These are phyloP conservation scores for Gambusia affinis DNA, from an alignment of 2,113 vertebrate species.

Conservation along the genomic window DNA sequence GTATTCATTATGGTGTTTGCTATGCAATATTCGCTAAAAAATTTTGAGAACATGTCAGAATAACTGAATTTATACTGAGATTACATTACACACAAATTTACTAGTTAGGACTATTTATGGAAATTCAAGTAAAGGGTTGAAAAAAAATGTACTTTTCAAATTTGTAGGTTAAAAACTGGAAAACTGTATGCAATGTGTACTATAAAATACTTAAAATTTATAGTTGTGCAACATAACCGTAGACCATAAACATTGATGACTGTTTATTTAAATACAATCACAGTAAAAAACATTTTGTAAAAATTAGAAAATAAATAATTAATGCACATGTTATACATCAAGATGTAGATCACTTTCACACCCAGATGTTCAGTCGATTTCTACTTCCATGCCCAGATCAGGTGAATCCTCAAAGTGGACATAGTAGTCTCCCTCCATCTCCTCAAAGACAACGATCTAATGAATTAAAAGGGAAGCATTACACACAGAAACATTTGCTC, in stretches of 20 bases:
- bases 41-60: too few relatives aligned
- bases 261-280: neutral
- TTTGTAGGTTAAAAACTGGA: too few relatives aligned
- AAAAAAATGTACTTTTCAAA: too few relatives aligned
- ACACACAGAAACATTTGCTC: neutral
- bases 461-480: slow-evolving; percentile 10
- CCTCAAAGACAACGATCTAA: slow-evolving; percentile 91
- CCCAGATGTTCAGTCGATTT: slow-evolving; percentile 66
- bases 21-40: too few relatives aligned
- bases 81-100: too few relatives aligned
- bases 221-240: too few relatives aligned
- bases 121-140: too few relatives aligned
- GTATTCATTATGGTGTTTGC: too few relatives aligned
- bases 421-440: slow-evolving; percentile 83
- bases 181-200: too few relatives aligned
- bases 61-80: too few relatives aligned
- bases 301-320: neutral
- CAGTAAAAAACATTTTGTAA: neutral
- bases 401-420: slow-evolving; percentile 85
- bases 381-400: slow-evolving; percentile 84
- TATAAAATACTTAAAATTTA: too few relatives aligned
- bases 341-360: neutral
- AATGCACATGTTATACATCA: neutral
- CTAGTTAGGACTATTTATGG: too few relatives aligned
- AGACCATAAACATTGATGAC: neutral